These are phyloP conservation scores for Hiodon tergisus DNA, from an alignment of 2,113 vertebrate species.

Conservation along the genomic window DNA sequence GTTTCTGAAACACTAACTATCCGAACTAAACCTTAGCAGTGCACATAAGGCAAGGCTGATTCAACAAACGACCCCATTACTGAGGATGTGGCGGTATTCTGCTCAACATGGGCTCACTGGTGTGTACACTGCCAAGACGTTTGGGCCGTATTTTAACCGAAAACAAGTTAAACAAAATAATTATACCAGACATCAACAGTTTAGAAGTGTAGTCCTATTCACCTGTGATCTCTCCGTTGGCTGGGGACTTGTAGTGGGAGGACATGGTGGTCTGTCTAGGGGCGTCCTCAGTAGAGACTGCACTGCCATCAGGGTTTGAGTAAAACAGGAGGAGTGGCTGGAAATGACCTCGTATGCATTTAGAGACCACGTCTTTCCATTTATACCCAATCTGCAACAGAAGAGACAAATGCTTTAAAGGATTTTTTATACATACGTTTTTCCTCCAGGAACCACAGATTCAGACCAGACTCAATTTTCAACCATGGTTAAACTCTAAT, in stretches of 20 bases:
- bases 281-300: constrained; percentile 75
- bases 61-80: no score
- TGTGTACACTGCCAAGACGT: no score
- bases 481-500: not conserved
- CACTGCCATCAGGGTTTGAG: constrained; percentile 84
- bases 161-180: no score
- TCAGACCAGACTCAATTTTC: not conserved
- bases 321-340: constrained; percentile 94
- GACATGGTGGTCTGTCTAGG: constrained; percentile 66
- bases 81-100: no score
- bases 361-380: constrained; percentile 93
- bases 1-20: no score
- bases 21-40: no score
- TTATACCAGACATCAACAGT: not conserved
- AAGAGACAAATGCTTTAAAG: not conserved
- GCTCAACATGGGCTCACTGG: no score
- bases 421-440: not conserved
- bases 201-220: constrained; percentile 17
- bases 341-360: constrained; percentile 89
- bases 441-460: not conserved
- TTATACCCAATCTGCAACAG: constrained; percentile 74
- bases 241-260: constrained; percentile 61
- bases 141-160: not conserved
- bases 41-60: no score
- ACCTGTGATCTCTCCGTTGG: constrained; percentile 70